Evolutionary conservation across 2,888 invertebrate genomes (phyloP).

Genomic region (Lysandra coridon): DNA sequence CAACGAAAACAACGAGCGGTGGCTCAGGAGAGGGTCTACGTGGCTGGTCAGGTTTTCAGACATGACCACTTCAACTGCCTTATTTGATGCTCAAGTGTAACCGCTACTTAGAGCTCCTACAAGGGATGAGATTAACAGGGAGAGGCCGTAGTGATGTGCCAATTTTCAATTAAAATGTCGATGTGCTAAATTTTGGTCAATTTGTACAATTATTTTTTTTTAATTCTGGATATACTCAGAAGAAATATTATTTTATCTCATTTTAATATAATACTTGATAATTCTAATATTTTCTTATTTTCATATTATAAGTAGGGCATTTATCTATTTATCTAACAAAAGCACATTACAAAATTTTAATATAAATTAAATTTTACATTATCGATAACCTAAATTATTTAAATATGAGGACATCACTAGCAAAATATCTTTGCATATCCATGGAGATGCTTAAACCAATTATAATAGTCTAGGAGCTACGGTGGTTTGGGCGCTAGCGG

Average conservation of each 20-base stretch:
- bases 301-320: neutral
- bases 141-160: slow-evolving; percentile 30
- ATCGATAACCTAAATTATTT: neutral
- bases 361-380: neutral
- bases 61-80: slow-evolving; percentile 69
- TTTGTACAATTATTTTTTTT: neutral
- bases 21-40: slow-evolving; percentile 49
- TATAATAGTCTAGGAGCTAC: neutral
- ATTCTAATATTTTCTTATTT: neutral
- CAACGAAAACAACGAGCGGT: slow-evolving; percentile 55
- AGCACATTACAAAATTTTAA: neutral
- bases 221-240: neutral
- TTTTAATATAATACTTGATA: no score
- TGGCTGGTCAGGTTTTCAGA: slow-evolving; percentile 57
- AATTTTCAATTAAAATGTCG: slow-evolving; percentile 6
- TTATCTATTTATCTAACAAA: neutral
- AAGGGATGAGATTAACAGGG: slow-evolving; percentile 43
- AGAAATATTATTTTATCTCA: no score
- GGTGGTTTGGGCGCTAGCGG: neutral
- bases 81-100: slow-evolving; percentile 58
- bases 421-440: slow-evolving; percentile 41
- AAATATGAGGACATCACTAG: slow-evolving; percentile 9
- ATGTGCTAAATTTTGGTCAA: neutral
- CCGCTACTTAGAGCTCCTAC: slow-evolving; percentile 43
- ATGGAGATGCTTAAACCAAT: slow-evolving; percentile 34